These are phyloP conservation scores for Buteo buteo DNA, from an alignment of 2,113 vertebrate species.

Conservation along the genomic window DNA sequence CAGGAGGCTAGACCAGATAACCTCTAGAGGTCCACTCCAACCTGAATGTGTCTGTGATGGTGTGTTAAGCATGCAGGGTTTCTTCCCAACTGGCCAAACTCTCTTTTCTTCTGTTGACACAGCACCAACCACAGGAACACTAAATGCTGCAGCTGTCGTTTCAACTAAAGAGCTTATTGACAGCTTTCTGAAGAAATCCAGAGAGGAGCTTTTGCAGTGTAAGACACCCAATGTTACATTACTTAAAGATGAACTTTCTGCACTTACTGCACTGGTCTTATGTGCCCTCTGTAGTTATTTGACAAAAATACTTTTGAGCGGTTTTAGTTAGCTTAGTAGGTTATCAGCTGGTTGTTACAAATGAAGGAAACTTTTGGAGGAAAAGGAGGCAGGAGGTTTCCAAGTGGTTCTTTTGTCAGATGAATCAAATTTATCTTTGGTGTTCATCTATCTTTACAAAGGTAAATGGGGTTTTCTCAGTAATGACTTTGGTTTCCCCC, in stretches of 20 bases:
- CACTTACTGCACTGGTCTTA: neutral
- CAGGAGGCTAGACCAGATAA: neutral
- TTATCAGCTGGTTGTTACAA: neutral
- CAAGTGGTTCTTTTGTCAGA: neutral
- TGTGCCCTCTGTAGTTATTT: neutral
- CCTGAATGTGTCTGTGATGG: neutral
- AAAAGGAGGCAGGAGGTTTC: neutral
- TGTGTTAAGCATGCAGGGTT: neutral
- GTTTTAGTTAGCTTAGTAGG: neutral
- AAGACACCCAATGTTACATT: constrained; percentile 41
- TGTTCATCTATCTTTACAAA: neutral
- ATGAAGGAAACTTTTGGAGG: neutral
- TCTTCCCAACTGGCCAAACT: neutral
- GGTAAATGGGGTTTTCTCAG: neutral
- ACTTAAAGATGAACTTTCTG: neutral
- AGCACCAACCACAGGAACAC: neutral
- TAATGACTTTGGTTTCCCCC: neutral
- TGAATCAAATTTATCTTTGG: neutral
- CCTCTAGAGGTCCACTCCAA: neutral
- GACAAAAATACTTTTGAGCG: neutral
- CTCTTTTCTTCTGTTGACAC: neutral
- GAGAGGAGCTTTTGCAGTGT: constrained; percentile 84
- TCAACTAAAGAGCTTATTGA: neutral
- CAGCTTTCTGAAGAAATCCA: constrained; percentile 63
- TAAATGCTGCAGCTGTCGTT: neutral